These are phyloP conservation scores for Unio pictorum DNA, from an alignment of 2,888 invertebrate species.

Conservation along the genomic window DNA sequence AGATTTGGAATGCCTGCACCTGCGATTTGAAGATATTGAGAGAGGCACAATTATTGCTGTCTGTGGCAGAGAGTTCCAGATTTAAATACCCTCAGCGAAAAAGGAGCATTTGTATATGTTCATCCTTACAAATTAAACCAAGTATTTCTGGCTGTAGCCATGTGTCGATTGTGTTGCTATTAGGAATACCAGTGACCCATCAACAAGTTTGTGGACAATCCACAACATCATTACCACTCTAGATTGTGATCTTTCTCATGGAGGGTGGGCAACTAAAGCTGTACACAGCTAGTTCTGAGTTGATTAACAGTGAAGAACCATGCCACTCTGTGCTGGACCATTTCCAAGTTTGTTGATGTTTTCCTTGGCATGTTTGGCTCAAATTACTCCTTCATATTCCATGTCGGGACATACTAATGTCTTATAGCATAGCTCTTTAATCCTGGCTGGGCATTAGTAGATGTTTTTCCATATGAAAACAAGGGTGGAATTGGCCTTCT, in stretches of 20 bases:
- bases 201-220: conserved; percentile 2
- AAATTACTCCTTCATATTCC: background rate
- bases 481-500: conserved; percentile 1
- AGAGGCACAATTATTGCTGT: no score
- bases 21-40: no score
- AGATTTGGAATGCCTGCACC: no score
- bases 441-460: no score
- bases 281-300: conserved; percentile 3
- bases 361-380: background rate
- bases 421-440: no score
- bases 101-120: conserved; percentile 1
- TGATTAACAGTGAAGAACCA: background rate
- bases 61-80: no score
- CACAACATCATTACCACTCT: conserved; percentile 5
- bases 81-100: background rate
- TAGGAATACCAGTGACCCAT: background rate
- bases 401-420: no score
- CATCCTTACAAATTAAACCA: background rate
- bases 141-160: conserved; percentile 2
- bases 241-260: background rate
- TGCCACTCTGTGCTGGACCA: conserved; percentile 4
- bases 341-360: conserved; percentile 5
- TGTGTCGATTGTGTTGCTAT: background rate
- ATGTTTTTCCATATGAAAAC: no score
- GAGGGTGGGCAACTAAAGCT: conserved; percentile 1